These are phyloP conservation scores for Reticulitermes speratus DNA, from an alignment of 1,140 invertebrate species.

Conservation along the genomic window DNA sequence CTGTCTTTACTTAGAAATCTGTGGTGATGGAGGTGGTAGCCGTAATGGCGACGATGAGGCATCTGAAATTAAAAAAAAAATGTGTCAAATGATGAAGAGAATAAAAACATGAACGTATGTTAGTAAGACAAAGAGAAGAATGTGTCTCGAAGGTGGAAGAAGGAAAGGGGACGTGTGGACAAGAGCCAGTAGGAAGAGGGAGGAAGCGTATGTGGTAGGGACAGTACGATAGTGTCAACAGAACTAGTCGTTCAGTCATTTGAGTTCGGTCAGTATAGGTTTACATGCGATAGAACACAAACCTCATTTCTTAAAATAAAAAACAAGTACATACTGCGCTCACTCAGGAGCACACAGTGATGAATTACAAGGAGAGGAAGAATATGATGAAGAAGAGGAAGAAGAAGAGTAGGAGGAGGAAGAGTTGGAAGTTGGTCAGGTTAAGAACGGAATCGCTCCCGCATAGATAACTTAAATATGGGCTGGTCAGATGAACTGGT, in stretches of 20 bases:
- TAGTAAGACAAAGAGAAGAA: not conserved
- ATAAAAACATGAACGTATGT: not conserved
- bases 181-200: not conserved
- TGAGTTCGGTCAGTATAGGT: not conserved
- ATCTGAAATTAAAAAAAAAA: not conserved
- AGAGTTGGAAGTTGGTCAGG: not conserved
- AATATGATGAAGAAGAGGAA: too few relatives aligned
- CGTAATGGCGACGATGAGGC: not conserved
- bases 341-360: not conserved
- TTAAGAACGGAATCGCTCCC: too few relatives aligned
- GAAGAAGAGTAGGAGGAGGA: not conserved
- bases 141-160: not conserved
- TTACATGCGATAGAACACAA: not conserved
- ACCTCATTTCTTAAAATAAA: not conserved
- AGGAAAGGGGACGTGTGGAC: not conserved
- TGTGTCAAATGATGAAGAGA: not conserved
- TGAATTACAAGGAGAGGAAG: not conserved
- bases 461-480: not conserved
- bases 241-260: not conserved
- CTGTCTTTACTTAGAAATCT: not conserved
- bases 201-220: not conserved
- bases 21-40: not conserved
- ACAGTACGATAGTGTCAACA: not conserved
- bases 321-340: not conserved
- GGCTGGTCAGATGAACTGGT: conserved; percentile 24